Base-by-base conservation (phyloP, 2,113 vertebrate genomes). In the Excalfactoria chinensis region DNA sequence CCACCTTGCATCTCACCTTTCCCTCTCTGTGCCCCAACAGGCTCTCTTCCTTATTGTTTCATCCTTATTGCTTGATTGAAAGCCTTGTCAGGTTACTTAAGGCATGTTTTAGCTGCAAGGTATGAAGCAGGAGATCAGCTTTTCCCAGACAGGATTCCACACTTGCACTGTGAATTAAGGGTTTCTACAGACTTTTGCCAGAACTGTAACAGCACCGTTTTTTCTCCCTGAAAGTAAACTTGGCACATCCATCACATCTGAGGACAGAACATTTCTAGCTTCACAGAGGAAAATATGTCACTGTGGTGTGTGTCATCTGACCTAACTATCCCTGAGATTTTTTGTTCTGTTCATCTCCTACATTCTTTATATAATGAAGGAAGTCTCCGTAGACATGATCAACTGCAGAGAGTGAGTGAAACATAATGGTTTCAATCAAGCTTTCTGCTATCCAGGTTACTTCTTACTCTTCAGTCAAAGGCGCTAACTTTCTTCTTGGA, bases 321-420 rank as follows among this genome's bases (percentile, higher is more conserved):
- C 95, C 93, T 96, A 91, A 83, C 93, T 95, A 51, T 96, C 91
- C 88, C 92, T 73, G 84, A 91, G 88, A 92, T 92, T 96, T 95
- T 95, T 95, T 97, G 88, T 91, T 95, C 89, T 87, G 86, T 96
- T 96, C 94, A 86, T 97, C 93, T 96, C 79, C 59, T 93, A 79
- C 70, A 79, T 2, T 0, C 81, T 81, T 93, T 86, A 90, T 95
- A 90, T 96, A 96, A 97, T 94, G 93, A 95, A 96, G 93, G 82
- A 95, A 96, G 93, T 93, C 94, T 96, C 95, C 43, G 12, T 89
- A 85, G 96, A 76, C 81, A 49, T 92, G 88, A 88, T 95, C 84
- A 94, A n/a, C 86, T 63, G 41, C 73, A 79, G 77, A 86, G 86
- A 96, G 89, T 90, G 91, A 93, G 89, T 83, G 87, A 94, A 93